Evolutionary conservation across 2,888 invertebrate species (phyloP).

Genomic region (Coenonympha glycerion): DNA sequence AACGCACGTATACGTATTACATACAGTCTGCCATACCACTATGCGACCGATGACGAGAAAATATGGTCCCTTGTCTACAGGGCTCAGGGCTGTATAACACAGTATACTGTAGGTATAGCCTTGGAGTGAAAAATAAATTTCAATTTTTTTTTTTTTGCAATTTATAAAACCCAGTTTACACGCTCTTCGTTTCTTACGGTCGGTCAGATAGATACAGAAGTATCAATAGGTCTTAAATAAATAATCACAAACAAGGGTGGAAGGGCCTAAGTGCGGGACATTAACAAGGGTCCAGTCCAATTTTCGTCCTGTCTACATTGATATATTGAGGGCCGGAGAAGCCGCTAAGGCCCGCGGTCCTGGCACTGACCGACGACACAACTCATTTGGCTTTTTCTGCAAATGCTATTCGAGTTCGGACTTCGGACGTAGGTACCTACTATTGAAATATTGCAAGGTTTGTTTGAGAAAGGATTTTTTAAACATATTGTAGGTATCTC

Average conservation of each 20-base stretch:
- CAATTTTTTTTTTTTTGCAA: neutral
- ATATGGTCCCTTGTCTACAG: too few relatives aligned
- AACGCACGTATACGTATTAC: too few relatives aligned
- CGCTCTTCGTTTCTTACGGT: constrained; percentile 18
- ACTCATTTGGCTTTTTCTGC: constrained; percentile 58
- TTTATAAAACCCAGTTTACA: constrained; percentile 29
- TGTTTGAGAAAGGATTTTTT: too few relatives aligned
- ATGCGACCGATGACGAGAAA: too few relatives aligned
- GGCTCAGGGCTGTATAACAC: too few relatives aligned
- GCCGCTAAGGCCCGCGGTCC: constrained; percentile 38
- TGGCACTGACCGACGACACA: constrained; percentile 43
- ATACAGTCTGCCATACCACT: too few relatives aligned
- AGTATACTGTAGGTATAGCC: too few relatives aligned
- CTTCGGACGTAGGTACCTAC: too few relatives aligned
- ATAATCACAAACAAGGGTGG: constrained; percentile 68
- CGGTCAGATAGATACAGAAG: constrained; percentile 26
- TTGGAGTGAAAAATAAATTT: too few relatives aligned
- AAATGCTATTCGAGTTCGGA: constrained; percentile 40
- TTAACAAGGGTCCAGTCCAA: constrained; percentile 76
- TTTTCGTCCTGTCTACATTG: constrained; percentile 74
- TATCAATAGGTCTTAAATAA: constrained; percentile 69
- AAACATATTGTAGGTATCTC: too few relatives aligned
- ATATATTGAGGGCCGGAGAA: constrained; percentile 69
- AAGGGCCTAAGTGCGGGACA: constrained; percentile 68
- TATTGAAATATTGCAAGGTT: too few relatives aligned